Conservation (phyloP, 2,888 invertebrate species). For the Ferdinandea cuprea region DNA sequence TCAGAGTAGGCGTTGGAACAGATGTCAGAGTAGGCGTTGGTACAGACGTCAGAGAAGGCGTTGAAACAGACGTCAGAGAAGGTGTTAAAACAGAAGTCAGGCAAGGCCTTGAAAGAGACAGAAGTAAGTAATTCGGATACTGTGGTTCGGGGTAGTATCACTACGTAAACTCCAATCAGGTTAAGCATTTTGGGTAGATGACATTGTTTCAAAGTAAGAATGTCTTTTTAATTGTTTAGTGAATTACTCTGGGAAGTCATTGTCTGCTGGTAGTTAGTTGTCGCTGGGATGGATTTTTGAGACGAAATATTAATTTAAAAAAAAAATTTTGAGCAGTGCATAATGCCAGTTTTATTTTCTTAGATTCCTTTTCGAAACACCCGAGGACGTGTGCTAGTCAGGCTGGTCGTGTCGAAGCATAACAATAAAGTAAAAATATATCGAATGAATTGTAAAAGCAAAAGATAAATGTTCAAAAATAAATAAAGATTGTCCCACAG, state of each 20-base stretch:
- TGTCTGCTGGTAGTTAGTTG: no score
- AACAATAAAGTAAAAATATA: no score
- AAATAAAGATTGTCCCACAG: no score
- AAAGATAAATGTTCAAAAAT: no score
- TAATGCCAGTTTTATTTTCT: no score
- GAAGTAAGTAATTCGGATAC: conserved; percentile 1
- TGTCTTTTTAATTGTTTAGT: background rate
- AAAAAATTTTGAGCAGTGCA: no score
- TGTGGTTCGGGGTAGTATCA: background rate
- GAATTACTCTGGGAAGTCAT: no score
- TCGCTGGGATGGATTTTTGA: no score
- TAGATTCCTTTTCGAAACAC: background rate
- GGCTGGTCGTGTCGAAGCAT: conserved; percentile 26
- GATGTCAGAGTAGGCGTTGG: background rate
- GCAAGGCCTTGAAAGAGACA: conserved; percentile 19
- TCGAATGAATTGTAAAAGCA: no score
- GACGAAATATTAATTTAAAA: no score
- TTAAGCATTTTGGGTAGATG: background rate
- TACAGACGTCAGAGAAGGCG: conserved; percentile 10
- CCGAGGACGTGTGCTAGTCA: conserved; percentile 28
- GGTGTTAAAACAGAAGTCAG: no score
- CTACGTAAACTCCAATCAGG: conserved; percentile 1
- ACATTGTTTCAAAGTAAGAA: background rate
- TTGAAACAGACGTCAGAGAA: no score
- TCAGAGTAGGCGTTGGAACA: background rate